Evolutionary conservation across 1,140 invertebrate genomes (phyloP), one percentile per base, ranked within the genome.

Genomic region (Xylocopa sonorina): DNA sequence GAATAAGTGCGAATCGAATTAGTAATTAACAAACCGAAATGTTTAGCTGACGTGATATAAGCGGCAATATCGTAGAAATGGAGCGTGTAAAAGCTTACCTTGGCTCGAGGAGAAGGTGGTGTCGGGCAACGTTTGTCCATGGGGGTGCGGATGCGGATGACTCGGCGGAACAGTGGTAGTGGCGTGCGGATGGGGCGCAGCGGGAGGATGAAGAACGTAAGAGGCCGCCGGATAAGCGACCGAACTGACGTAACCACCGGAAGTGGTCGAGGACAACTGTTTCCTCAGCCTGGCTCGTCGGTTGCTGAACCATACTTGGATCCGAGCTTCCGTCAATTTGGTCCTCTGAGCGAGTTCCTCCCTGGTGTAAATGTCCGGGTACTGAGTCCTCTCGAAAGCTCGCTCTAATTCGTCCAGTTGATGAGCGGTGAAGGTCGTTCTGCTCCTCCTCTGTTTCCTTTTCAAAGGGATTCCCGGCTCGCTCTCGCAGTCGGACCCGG

Each of bases 301-400:
- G 88, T 97, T 97, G 89, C 96, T 97, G 88, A 97, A 97, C 97
- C 96, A 97, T 1, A 97, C 96, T 89, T 95, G 94, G 64, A 95
- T 95, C 78, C 95, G 92, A 0, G 95, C 95, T 69, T 95, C 95
- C 0, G 97, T 97, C 0, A 98, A 92, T 88, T 96, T 97, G 1
- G 97, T 97, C 60, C 96, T 93, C 85, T 97, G 96, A 0, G 97
- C 97, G 32, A 98, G 91, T 90, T 97, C 97, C 89, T 98, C 97
- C 60, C 97, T 92, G 0, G 97, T 98, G 88, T 98, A 98, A 29
- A 98, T 97, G 87, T 98, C 97, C 0, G 97, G 97, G 88, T 98
- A 98, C 87, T 98, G 97, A 0, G 97, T 98, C 63, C 97, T 94
- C 84, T 98, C 96, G 87, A 98, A 98, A 0, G 97, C 97, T 53